Evolutionary conservation across 53 echinoderm and acorn worm genomes (phyloP).

Genomic region (Zoroaster sp.): DNA sequence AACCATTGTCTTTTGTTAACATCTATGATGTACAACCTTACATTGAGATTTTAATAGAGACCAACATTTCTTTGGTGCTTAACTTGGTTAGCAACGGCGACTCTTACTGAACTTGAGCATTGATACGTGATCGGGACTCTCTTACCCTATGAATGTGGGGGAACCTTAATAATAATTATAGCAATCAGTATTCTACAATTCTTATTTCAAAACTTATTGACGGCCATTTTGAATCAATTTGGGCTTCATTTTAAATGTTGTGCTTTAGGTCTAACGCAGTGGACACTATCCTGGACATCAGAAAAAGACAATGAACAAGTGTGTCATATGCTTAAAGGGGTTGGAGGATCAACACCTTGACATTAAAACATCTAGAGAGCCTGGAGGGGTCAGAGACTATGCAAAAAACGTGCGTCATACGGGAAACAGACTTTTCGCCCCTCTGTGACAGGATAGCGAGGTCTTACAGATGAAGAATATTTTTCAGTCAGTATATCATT

Average conservation of each 20-base stretch:
- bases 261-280: not conserved
- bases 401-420: conserved; percentile 42
- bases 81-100: too few relatives aligned
- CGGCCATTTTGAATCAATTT: not conserved
- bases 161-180: too few relatives aligned
- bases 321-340: not conserved
- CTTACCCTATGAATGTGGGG: too few relatives aligned
- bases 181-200: not conserved
- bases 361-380: conserved; percentile 23
- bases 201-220: not conserved
- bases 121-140: too few relatives aligned
- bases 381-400: conserved; percentile 43
- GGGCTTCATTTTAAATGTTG: not conserved
- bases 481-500: conserved; percentile 23
- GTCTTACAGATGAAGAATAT: conserved; percentile 49
- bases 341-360: conserved; percentile 4
- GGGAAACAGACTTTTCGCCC: conserved; percentile 57
- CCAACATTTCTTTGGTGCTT: too few relatives aligned
- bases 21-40: too few relatives aligned
- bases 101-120: too few relatives aligned
- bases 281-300: not conserved
- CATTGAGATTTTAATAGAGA: too few relatives aligned
- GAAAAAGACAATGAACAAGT: not conserved
- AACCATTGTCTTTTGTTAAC: too few relatives aligned
- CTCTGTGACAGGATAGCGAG: conserved; percentile 49